Conservation (phyloP, 2,113 vertebrate species). For the Acanthisitta chloris region DNA sequence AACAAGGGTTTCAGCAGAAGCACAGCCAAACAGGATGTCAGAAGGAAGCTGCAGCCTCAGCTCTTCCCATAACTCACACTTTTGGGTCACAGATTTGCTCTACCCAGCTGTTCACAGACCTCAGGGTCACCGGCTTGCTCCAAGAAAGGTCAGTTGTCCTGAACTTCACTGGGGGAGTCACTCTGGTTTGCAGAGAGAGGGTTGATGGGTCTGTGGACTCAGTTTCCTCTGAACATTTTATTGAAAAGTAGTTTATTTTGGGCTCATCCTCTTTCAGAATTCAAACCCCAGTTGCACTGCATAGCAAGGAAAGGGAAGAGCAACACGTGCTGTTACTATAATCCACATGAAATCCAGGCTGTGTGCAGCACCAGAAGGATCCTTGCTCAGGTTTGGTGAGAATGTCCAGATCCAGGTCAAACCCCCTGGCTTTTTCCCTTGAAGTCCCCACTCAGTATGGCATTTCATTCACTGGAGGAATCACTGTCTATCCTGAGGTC, state of each 20-base stretch:
- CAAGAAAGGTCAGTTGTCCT: neutral
- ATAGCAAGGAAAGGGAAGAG: neutral
- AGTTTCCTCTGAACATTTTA: neutral
- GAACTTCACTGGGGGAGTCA: neutral
- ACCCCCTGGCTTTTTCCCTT: neutral
- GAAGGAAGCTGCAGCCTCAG: neutral
- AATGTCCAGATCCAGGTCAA: neutral
- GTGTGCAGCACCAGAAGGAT: neutral
- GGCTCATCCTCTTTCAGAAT: neutral
- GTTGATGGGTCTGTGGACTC: neutral
- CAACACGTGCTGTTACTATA: neutral
- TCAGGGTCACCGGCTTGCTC: neutral
- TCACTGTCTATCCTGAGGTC: fast-evolving
- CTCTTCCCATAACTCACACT: neutral
- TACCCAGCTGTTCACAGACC: neutral
- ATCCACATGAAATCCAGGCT: neutral
- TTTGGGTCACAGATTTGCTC: fast-evolving
- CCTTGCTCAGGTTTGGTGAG: neutral
- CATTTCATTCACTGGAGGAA: neutral
- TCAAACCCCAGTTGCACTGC: neutral
- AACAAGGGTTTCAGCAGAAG: neutral
- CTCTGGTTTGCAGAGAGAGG: neutral
- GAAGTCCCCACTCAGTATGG: neutral
- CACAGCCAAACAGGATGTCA: neutral
- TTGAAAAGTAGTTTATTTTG: neutral